Percentiles rank a stretch among this genome's conserved stretches.
These are phyloP conservation scores for Pristis pectinata DNA, from an alignment of 2,797 vertebrate species.

Conservation along the genomic window DNA sequence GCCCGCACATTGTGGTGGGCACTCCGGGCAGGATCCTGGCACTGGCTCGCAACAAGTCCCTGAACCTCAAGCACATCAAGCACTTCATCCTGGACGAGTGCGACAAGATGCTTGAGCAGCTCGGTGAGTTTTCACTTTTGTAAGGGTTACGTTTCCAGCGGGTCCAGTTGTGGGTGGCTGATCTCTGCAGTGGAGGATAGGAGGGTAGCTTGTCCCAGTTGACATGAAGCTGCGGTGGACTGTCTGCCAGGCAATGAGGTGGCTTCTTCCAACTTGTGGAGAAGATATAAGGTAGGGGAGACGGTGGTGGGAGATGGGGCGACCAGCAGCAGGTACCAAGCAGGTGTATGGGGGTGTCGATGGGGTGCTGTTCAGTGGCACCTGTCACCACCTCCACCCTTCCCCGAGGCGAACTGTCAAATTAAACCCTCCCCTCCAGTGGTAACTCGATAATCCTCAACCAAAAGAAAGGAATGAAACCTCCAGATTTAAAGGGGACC, in stretches of 20 bases:
- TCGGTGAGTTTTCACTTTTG: conserved; percentile 56
- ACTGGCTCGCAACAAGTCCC: conserved; percentile 68
- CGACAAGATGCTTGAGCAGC: conserved; percentile 77
- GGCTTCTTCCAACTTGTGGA: not conserved
- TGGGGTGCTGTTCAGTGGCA: too few species aligned
- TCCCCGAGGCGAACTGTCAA: too few species aligned
- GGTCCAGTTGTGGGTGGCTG: not conserved
- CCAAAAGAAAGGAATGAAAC: too few species aligned
- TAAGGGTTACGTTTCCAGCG: too few species aligned
- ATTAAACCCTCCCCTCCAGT: too few species aligned
- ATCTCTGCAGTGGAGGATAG: too few species aligned
- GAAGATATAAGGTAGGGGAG: not conserved
- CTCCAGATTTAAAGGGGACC: too few species aligned
- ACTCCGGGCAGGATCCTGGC: conserved; percentile 70
- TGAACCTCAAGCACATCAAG: conserved; percentile 72
- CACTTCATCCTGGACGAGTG: conserved; percentile 78
- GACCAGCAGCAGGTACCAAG: too few species aligned
- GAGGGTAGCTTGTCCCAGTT: not conserved
- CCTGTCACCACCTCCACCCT: too few species aligned
- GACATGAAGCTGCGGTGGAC: not conserved
- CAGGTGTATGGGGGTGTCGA: not conserved
- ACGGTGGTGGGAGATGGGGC: too few species aligned
- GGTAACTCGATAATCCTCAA: too few species aligned
- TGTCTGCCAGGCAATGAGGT: too few species aligned
- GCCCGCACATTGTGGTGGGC: conserved; percentile 71